These are phyloP conservation scores for Drosophila multiciliata DNA, from an alignment of 2,888 invertebrate species.

Conservation along the genomic window DNA sequence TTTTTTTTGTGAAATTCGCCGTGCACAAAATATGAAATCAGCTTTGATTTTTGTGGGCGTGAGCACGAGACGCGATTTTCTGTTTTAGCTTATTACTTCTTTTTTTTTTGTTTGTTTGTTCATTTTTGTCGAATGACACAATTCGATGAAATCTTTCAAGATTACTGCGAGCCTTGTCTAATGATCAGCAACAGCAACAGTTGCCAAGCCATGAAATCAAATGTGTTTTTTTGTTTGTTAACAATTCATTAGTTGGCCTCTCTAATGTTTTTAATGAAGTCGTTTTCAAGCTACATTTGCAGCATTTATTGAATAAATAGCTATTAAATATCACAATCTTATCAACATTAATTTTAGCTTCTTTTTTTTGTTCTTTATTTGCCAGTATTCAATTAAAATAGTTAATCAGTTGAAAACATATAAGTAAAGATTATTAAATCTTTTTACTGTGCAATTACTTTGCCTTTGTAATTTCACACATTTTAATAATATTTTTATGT, in stretches of 20 bases:
- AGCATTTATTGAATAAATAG: neutral
- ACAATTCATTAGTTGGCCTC: slow-evolving; percentile 20
- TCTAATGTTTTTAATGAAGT: slow-evolving; percentile 28
- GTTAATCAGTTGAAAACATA: neutral
- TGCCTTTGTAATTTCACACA: neutral
- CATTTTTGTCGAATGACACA: slow-evolving; percentile 67
- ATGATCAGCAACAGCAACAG: slow-evolving; percentile 28
- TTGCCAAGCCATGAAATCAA: slow-evolving; percentile 1
- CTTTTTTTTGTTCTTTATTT: neutral
- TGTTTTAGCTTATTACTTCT: slow-evolving; percentile 6
- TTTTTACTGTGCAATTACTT: neutral
- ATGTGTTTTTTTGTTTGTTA: slow-evolving; percentile 11
- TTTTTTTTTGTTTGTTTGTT: slow-evolving; percentile 32
- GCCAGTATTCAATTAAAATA: neutral
- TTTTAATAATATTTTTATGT: neutral
- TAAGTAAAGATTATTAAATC: neutral
- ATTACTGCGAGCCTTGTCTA: slow-evolving; percentile 38
- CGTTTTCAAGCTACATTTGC: slow-evolving; percentile 6
- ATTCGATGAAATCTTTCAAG: slow-evolving; percentile 57
- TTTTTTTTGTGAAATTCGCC: slow-evolving; percentile 37
- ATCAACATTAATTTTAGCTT: no score
- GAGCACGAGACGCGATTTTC: slow-evolving; percentile 54
- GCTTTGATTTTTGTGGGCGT: slow-evolving; percentile 67
- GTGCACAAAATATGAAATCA: slow-evolving; percentile 67
- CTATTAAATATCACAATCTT: slow-evolving; percentile 8